Percentiles rank a stretch among this genome's conserved stretches.
Conservation (phyloP, 2,113 vertebrate species). For the Rhagologus leucostigma region DNA sequence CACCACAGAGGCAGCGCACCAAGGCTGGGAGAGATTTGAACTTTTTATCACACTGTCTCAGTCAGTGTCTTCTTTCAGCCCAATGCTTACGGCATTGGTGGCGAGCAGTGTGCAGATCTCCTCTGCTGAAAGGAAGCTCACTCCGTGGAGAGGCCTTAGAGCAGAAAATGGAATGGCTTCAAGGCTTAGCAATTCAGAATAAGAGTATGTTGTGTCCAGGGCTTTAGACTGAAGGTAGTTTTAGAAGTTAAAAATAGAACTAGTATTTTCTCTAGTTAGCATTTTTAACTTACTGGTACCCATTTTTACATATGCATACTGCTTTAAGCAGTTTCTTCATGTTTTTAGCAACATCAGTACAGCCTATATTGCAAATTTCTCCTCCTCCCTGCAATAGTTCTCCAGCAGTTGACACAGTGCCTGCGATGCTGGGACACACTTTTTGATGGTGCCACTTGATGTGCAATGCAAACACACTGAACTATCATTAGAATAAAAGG, state of each 20-base stretch:
- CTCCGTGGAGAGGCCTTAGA: neutral
- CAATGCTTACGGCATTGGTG: neutral
- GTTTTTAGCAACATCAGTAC: neutral
- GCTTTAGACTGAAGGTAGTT: neutral
- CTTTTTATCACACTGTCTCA: neutral
- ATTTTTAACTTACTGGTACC: neutral
- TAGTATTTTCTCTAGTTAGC: neutral
- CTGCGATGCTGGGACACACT: neutral
- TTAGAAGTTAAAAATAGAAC: neutral
- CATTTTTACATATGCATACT: neutral
- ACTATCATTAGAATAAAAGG: constrained; percentile 5
- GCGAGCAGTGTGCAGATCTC: neutral
- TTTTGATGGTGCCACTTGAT: neutral
- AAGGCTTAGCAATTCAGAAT: neutral
- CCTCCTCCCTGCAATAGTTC: neutral
- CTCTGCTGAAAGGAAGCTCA: neutral
- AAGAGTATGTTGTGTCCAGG: neutral
- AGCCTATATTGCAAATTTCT: neutral
- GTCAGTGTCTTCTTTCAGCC: neutral
- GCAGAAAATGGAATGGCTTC: neutral
- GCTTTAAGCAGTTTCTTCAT: neutral
- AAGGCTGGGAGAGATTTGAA: neutral
- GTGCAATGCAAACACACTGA: neutral
- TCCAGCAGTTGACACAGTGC: neutral
- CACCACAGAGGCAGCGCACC: neutral